Evolutionary conservation across 2,888 invertebrate genomes (phyloP).

Genomic region (Malthinus seriepunctatus): DNA sequence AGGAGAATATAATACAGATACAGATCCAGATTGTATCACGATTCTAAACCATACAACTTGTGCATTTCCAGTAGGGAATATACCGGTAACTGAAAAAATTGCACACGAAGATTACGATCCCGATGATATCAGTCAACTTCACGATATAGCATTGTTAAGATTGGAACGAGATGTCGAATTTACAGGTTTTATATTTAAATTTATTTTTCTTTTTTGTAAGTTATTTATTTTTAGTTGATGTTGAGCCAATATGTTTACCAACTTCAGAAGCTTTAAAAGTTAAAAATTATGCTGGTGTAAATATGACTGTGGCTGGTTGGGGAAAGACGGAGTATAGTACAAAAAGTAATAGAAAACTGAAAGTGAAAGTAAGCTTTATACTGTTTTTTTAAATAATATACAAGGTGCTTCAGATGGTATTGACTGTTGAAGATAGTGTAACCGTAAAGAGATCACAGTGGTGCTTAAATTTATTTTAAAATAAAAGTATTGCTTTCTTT

Average conservation of each 20-base stretch:
- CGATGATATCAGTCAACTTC: slow-evolving; percentile 60
- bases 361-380: slow-evolving; percentile 54
- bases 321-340: slow-evolving; percentile 62
- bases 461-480: too few relatives aligned
- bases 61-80: slow-evolving; percentile 62
- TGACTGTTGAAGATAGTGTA: too few relatives aligned
- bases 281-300: slow-evolving; percentile 53
- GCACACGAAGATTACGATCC: slow-evolving; percentile 69
- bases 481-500: neutral
- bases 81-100: slow-evolving; percentile 65
- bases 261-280: slow-evolving; percentile 41
- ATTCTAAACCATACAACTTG: slow-evolving; percentile 54
- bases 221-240: slow-evolving; percentile 53
- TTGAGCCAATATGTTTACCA: slow-evolving; percentile 66
- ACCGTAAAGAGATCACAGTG: too few relatives aligned
- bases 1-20: slow-evolving; percentile 66
- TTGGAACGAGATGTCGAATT: slow-evolving; percentile 59
- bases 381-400: too few relatives aligned
- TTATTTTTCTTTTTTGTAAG: neutral
- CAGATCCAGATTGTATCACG: slow-evolving; percentile 62
- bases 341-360: slow-evolving; percentile 57
- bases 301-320: slow-evolving; percentile 66
- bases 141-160: slow-evolving; percentile 76
- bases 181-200: slow-evolving; percentile 52
- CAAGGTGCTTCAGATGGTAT: too few relatives aligned